These are phyloP conservation scores for Pterostichus madidus DNA, from an alignment of 2,888 invertebrate species.

Conservation along the genomic window DNA sequence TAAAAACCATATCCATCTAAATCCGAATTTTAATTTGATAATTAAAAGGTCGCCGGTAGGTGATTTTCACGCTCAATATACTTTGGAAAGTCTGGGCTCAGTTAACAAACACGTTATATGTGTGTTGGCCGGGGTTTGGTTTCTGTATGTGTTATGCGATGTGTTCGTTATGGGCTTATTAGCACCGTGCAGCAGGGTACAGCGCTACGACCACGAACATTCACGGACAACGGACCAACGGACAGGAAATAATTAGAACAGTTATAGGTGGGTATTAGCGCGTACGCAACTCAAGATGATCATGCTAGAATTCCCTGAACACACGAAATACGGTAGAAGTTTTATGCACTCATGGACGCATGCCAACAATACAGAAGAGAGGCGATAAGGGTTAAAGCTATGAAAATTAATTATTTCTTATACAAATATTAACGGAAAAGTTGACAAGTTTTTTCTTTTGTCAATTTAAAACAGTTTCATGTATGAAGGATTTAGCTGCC, in stretches of 20 bases:
- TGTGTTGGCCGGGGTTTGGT: background rate
- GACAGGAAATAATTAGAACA: conserved; percentile 63
- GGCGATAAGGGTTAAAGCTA: no score
- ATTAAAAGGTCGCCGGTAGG: conserved; percentile 55
- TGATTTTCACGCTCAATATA: conserved; percentile 54
- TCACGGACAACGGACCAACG: conserved; percentile 34
- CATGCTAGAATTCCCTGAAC: conserved; percentile 19
- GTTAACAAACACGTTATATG: background rate
- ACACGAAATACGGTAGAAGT: background rate
- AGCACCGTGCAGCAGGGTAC: background rate
- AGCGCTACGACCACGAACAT: background rate
- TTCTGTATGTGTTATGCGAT: conserved; percentile 2
- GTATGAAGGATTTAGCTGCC: no score
- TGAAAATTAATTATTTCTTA: no score
- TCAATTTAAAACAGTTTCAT: no score
- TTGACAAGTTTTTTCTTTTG: no score
- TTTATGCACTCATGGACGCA: no score
- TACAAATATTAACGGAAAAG: no score
- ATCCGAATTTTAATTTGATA: conserved; percentile 52
- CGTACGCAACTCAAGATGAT: conserved; percentile 15
- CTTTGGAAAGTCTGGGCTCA: conserved; percentile 40
- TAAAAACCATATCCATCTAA: conserved; percentile 20
- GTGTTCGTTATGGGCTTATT: conserved; percentile 47
- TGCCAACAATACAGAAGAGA: background rate
- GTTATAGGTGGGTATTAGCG: conserved; percentile 47